Evolutionary conservation across 2,113 vertebrate genomes (phyloP), one percentile per base, ranked within the genome.

Genomic region (Vicugna pacos): DNA sequence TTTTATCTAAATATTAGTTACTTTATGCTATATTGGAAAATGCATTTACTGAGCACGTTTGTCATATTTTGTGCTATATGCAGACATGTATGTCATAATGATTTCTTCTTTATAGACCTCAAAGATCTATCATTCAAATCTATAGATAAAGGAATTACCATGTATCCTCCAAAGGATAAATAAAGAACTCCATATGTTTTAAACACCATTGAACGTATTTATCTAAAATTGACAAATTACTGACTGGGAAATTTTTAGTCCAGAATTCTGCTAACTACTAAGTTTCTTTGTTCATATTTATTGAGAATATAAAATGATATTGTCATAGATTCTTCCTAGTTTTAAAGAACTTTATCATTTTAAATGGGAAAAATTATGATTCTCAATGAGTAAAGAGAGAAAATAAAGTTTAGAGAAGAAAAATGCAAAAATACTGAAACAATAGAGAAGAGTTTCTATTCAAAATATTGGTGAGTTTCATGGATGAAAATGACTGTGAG

Each of bases 61-160:
- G 9, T 69, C 50, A 64, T 32, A 48, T 30, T 28, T 86, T 88
- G 32, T 80, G 38, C 7, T n/a, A 24, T 46, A 28, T 90, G 19
- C 12, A 75, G 62, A 82, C 24, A 42, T 32, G 15, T 48, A 16
- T 20, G 38, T 76, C 20, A 80, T 76, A 76, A 83, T 73, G 16
- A 56, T 67, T 77, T 91, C n/a, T 92, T 64, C 14, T 48, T 92
- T 82, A 73, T 8, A 93, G 42, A 87, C n/a, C 5, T 94, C 42
- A 73, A 93, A 93, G 77, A 82, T 64, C 35, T 76, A 15, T 64
- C 17, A 2, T 93, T 92, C 22, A 50, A 77, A 62, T 28, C 3
- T 64, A 46, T 35, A 79, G 85, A 81, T 8, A 81, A 90, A 83
- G 24, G 12, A 81, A 82, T 72, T 89, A 26, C 4, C 11, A 17